phyloP scores from a whole-genome alignment of 1,140 invertebrate genomes.

The Brachionus plicatilis region DNA sequence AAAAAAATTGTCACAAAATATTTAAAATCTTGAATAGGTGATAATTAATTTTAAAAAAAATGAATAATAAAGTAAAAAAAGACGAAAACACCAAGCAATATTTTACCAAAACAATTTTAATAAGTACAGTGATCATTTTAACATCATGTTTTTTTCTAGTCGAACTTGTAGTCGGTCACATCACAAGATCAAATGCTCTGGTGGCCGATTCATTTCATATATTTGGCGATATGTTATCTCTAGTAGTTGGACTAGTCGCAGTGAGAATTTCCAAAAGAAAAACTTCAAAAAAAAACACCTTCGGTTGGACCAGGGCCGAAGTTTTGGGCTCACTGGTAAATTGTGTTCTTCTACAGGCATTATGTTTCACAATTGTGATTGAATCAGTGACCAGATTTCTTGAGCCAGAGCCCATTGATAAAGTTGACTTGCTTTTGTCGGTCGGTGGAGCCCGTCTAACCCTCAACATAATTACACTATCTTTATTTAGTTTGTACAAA shows the following conservation, averaged over 20 bases:
- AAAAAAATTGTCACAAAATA: too few species aligned
- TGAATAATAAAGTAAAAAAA: too few species aligned
- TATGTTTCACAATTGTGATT: slow-evolving; percentile 61
- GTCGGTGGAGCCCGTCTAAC: background rate
- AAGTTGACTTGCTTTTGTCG: background rate
- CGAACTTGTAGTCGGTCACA: slow-evolving; percentile 60
- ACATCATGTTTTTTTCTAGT: slow-evolving; percentile 56
- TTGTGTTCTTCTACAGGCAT: slow-evolving; percentile 59
- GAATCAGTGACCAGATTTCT: slow-evolving; percentile 55
- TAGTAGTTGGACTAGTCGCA: slow-evolving; percentile 56
- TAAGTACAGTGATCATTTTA: too few species aligned
- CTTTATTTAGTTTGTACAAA: background rate
- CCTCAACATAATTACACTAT: background rate
- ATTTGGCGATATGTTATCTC: slow-evolving; percentile 60
- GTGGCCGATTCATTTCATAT: slow-evolving; percentile 62
- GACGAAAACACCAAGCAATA: too few species aligned
- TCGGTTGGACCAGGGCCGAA: slow-evolving; percentile 61
- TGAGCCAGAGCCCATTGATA: slow-evolving; percentile 39
- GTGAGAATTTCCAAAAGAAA: slow-evolving; percentile 47
- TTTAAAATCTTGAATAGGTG: too few species aligned
- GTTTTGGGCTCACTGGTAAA: slow-evolving; percentile 61
- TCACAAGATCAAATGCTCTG: slow-evolving; percentile 60
- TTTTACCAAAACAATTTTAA: too few species aligned
- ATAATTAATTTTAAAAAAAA: too few species aligned
- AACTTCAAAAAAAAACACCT: slow-evolving; percentile 57